A percentile compares a stretch with the other conserved stretches of the same genome.
Conservation (phyloP, 2,797 vertebrate species). For the Mallotus villosus region DNA sequence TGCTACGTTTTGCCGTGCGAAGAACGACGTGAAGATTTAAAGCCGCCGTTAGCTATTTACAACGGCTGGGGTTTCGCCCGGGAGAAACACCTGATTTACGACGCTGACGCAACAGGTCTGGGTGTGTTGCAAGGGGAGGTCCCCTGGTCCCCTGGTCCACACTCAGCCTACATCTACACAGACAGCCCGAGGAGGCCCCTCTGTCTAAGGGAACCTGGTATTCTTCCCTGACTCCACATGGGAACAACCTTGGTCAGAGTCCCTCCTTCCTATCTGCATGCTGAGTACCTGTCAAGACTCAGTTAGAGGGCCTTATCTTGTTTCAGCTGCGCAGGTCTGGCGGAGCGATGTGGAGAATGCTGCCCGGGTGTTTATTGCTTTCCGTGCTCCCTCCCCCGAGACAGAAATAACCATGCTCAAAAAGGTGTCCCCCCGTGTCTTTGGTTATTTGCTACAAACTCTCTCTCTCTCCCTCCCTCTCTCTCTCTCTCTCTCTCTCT, state of each 20-base stretch:
- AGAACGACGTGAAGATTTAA: no score
- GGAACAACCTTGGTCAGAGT: not conserved
- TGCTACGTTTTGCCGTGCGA: no score
- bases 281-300: conserved; percentile 16
- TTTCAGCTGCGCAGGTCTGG: conserved; percentile 17
- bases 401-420: conserved; percentile 26
- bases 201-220: no score
- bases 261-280: conserved; percentile 9
- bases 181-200: no score
- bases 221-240: not conserved
- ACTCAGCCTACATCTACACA: no score
- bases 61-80: not conserved
- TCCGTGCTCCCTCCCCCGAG: not conserved
- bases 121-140: not conserved
- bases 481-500: not conserved
- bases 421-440: not conserved
- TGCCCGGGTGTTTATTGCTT: conserved; percentile 20
- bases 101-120: not conserved
- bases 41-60: not conserved
- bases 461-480: conserved; percentile 1
- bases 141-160: no score
- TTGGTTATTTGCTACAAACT: not conserved
- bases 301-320: conserved; percentile 27
- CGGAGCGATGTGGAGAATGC: conserved; percentile 23
- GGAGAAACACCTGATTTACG: not conserved